Evolutionary conservation across 2,888 invertebrate species (phyloP), one percentile per base, ranked within the genome.

Genomic region (Thecophora atra): DNA sequence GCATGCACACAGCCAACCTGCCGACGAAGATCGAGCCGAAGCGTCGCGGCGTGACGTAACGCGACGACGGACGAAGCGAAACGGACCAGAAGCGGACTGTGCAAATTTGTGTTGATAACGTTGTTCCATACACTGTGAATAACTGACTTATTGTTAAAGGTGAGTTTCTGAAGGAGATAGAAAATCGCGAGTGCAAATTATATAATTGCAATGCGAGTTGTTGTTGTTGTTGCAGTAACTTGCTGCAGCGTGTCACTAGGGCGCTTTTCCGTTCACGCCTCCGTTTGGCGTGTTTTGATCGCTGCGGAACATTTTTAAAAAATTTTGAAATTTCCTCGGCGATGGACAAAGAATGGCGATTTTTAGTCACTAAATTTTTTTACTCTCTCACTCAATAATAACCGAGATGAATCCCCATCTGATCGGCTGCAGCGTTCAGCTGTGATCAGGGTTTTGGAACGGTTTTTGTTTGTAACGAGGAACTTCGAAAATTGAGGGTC

Each of bases 201-300:
- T n/a, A 17, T 17, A 30, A 30, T 30, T 30, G 30, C 30, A 30
- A 30, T 30, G 30, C 47, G 6, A 11, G 17, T 11, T 47, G 17
- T 47, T n/a, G 47, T 47, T 47, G 47, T 47, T 47, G 47, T 47
- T 4, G 13, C n/a, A 13, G 28, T 28, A 52, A 30, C 52, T 51
- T 17, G 15, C 11, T 19, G 15, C 44, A 44, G 24, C 24, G 24
- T n/a, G n/a, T n/a, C n/a, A n/a, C n/a, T n/a, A n/a, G n/a, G n/a
- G n/a, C n/a, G n/a, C n/a, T n/a, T n/a, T n/a, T n/a, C n/a, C n/a
- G n/a, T n/a, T n/a, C n/a, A n/a, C 24, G 56, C 21, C 37, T 13
- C 21, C 42, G 21, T 56, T 56, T 56, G 56, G 58, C 58, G 56
- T 68, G 19, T 67, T 68, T n/a, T 44, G 17, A 42, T 68, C n/a